These are phyloP conservation scores for Ormia ochracea DNA, from an alignment of 2,888 invertebrate species.

Conservation along the genomic window DNA sequence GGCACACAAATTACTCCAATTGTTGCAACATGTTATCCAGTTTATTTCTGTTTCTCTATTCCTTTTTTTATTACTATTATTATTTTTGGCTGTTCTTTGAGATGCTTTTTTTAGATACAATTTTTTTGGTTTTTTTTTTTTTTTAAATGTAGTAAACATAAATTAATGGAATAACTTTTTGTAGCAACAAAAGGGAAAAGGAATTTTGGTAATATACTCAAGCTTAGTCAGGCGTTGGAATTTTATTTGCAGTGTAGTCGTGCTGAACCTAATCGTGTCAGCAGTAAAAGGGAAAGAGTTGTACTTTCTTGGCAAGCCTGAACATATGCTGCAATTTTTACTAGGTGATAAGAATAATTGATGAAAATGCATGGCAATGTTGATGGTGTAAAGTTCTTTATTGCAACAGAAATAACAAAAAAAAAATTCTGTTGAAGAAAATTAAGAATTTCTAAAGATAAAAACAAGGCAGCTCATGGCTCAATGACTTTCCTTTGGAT, in stretches of 20 bases:
- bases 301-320: not conserved
- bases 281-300: not conserved
- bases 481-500: too few relatives aligned
- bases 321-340: not conserved
- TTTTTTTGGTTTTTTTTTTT: not conserved
- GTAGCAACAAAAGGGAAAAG: not conserved
- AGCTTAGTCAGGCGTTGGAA: not conserved
- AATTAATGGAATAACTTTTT: not conserved
- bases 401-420: too few relatives aligned
- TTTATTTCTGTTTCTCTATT: not conserved
- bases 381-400: too few relatives aligned
- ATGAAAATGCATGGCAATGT: not conserved
- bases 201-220: not conserved
- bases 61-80: not conserved
- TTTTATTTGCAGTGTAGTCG: not conserved
- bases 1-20: not conserved
- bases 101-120: not conserved
- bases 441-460: too few relatives aligned
- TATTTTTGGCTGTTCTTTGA: not conserved
- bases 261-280: not conserved
- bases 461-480: too few relatives aligned
- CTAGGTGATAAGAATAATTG: not conserved
- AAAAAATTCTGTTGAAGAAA: too few relatives aligned
- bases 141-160: slow-evolving; percentile 8
- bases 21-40: not conserved